A percentile compares a stretch with the other conserved stretches of the same genome.
Conservation (phyloP, 2,797 vertebrate species). For the Neopelma chrysocephalum region DNA sequence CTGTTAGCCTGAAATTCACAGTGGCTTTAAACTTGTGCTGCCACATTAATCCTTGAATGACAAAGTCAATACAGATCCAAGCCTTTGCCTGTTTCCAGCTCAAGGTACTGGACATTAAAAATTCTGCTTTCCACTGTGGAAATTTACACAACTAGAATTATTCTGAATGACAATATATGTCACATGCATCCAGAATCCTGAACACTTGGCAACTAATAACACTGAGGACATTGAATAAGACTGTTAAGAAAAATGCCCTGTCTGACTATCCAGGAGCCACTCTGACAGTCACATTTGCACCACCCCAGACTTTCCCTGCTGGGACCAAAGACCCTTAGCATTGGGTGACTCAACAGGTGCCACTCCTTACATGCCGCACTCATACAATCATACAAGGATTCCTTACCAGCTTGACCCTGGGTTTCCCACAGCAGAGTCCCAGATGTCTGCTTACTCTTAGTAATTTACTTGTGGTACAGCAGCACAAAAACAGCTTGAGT, state of each 20-base stretch:
- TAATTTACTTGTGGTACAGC: neutral
- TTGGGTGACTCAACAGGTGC: rapidly evolving
- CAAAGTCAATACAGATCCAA: neutral
- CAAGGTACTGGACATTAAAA: neutral
- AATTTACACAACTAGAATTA: neutral
- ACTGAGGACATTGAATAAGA: neutral
- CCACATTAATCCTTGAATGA: neutral
- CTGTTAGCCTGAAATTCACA: constrained; percentile 13
- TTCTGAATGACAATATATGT: neutral
- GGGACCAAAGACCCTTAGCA: rapidly evolving
- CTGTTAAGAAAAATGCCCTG: neutral
- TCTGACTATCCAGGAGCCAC: neutral
- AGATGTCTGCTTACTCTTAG: neutral
- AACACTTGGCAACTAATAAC: neutral
- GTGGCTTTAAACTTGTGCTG: neutral
- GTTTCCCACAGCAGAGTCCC: neutral
- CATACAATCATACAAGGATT: neutral
- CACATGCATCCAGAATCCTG: neutral
- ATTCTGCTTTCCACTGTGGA: neutral
- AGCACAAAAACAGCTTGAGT: neutral
- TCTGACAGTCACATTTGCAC: neutral
- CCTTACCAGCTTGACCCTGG: neutral
- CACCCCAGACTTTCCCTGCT: neutral
- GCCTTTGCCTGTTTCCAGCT: neutral
- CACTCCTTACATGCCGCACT: neutral